Evolutionary conservation across 2,797 vertebrate genomes (phyloP), one percentile per base, ranked within the genome.

Genomic region (Harpagifer antarcticus): DNA sequence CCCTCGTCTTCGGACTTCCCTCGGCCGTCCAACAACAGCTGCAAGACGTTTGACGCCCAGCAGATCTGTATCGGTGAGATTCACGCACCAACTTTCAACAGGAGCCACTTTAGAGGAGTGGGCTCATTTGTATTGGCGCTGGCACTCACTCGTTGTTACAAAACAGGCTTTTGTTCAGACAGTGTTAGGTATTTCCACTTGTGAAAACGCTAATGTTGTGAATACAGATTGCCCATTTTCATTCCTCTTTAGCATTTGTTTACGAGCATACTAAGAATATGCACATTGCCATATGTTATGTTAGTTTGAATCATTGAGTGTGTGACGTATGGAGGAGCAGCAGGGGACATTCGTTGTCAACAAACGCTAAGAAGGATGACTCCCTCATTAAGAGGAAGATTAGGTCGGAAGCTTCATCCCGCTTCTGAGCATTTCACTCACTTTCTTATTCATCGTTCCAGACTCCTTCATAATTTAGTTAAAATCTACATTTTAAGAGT

Each of bases 11-110:
- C 90, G 0, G 92, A 95, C 73, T 94, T 96, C 81, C 91, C 94
- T 42, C 94, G 96, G 20, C 94, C 97, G 0, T 96, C 97, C 84
- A 97, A 96, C 93, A 97, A 95, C 3, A 98, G 98, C 93, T 99
- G 97, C 95, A 99, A 97, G 93, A 98, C 96, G 2, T 96, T 98
- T 50, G 96, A 98, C 0, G 93, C 96, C 5, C 95, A 97, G 90
- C 98, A 99, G 93, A 96, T 98, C 79, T 99, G 98, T 0, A 97
- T 99, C 74, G 98, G 98, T 99, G 80, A 94, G 94, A 65, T 65
- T 62, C 67, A 42, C 48, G 23, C 23, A 14, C 55, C 19, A 37
- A 70, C 62, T 45, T 52, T 27, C 19, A 65, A 5, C 54, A 11
- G 31, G 57, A 58, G 56, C 60, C 48, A 62, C 47, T 62, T n/a